These are phyloP conservation scores for Mesochorus sp. DNA, from an alignment of 2,888 invertebrate species.

Conservation along the genomic window DNA sequence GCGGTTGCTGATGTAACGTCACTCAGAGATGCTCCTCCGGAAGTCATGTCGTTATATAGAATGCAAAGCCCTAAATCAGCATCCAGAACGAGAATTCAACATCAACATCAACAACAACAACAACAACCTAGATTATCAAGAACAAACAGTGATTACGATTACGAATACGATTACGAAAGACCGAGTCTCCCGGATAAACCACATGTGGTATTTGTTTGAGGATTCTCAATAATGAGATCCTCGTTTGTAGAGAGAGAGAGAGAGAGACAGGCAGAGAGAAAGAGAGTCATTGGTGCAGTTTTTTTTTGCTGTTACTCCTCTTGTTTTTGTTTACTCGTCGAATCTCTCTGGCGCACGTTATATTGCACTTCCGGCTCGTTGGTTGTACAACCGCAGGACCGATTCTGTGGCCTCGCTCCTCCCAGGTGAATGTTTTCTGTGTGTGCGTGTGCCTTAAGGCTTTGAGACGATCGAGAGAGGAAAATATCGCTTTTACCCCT, in stretches of 20 bases:
- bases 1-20: conserved; percentile 79
- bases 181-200: conserved; percentile 75
- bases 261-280: not conserved
- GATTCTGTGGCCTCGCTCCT: conserved; percentile 33
- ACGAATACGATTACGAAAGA: conserved; percentile 74
- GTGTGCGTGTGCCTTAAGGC: conserved; percentile 51
- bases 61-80: conserved; percentile 69
- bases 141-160: conserved; percentile 68
- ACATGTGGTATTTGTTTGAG: conserved; percentile 80
- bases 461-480: conserved; percentile 53
- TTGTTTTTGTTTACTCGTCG: not conserved
- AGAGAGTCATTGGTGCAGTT: not conserved
- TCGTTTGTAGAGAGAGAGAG: not conserved
- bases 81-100: conserved; percentile 33
- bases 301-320: not conserved
- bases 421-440: conserved; percentile 1
- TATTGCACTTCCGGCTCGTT: conserved; percentile 37
- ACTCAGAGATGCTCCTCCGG: conserved; percentile 74
- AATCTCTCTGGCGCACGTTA: not conserved
- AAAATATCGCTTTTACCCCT: conserved; percentile 50
- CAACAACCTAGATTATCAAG: conserved; percentile 49
- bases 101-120: conserved; percentile 48
- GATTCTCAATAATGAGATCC: not conserved
- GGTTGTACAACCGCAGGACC: conserved; percentile 34
- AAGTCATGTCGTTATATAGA: conserved; percentile 76